Base-by-base conservation (phyloP, 2,113 vertebrate genomes). In the Paramisgurnus dabryanus region DNA sequence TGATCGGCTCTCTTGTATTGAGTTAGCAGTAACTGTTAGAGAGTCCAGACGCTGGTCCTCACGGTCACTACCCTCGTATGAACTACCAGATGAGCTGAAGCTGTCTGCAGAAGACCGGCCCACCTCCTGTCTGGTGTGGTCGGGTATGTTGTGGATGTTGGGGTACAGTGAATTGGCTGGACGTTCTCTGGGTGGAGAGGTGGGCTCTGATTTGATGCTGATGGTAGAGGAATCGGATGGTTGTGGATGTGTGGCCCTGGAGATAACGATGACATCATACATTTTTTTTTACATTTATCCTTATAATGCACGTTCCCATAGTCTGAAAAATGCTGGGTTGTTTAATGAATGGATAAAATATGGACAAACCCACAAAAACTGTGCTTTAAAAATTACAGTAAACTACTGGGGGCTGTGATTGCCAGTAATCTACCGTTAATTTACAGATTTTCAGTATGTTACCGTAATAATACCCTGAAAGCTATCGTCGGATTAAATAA, bases 191-290 rank as follows among this genome's bases (percentile, higher is more conserved):
- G 96, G 95, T 11, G 97, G 96, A 45, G 97, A 98, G 79, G 95
- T 94, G 0, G 96, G 96, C 90, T 99, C 97, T 0, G 96, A 95
- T 85, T 99, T 99, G 81, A 99, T 97, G 93, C 92, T 95, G 89
- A 98, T 87, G 88, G 93, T 93, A 85, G 95, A 92, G 75, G 96
- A 90, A 67, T 88, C 95, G 60, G 96, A 94, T 92, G 92, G 92
- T 91, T 95, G 88, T 88, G 94, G 94, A 85, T 92, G 91, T 86
- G 93, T 93, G 55, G 92, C 89, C 86, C 96, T 96, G 86, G n/a
- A 68, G 73, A 61, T 10, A 82, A 63, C 13, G 60, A 45, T 1
- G 41, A 49, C 27, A 34, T 34, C 27, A 34, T 34, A 34, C n/a
- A n/a, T n/a, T n/a, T n/a, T n/a, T n/a, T n/a, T 34, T 34, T 1